Base-by-base conservation (phyloP, 2,888 invertebrate genomes). In the Drosophila paranaensis region DNA sequence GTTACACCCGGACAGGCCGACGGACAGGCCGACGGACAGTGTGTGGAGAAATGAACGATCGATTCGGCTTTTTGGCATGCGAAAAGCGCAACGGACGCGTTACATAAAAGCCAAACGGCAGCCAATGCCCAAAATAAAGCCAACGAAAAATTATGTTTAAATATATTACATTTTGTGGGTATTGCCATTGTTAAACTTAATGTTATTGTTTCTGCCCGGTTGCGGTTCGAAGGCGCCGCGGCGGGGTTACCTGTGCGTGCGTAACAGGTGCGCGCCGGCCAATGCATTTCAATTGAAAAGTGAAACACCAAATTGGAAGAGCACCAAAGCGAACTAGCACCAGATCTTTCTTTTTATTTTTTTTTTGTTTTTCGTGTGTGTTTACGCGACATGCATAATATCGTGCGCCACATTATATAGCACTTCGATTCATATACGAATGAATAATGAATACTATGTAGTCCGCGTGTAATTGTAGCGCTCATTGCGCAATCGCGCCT, bases 201-300 rank as follows among this genome's bases (percentile, higher is more conserved):
- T 77, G 67, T 71, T 77, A 77, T 77, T 77, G 74, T 71, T 74
- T 71, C 74, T 64, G 43, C 60, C 51, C 51, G n/a, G 62, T 43
- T 68, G 60, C 72, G 72, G 63, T 58, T 60, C 53, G 65, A 37
- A 45, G 30, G 46, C 27, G 30, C 39, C 39, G 39, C 54, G 27
- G 13, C 8, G 25, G 20, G 35, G 14, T 40, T 54, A 55, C 46
- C 53, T 62, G 64, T 65, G 61, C 64, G 71, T 78, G 81, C 83
- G 81, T 83, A 86, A 85, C 82, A 84, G 85, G 85, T 85, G 85
- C 71, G 85, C 71, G 69, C 61, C 69, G 62, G 54, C 43, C 79
- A 84, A 57, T 85, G 85, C 85, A 85, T 85, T 85, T 87, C 82
- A 85, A 85, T 87, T 85, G 69, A 73, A 77, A 74, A 77, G 74